Evolutionary conservation across 2,113 vertebrate genomes (phyloP).

Genomic region (Setophaga petechia): DNA sequence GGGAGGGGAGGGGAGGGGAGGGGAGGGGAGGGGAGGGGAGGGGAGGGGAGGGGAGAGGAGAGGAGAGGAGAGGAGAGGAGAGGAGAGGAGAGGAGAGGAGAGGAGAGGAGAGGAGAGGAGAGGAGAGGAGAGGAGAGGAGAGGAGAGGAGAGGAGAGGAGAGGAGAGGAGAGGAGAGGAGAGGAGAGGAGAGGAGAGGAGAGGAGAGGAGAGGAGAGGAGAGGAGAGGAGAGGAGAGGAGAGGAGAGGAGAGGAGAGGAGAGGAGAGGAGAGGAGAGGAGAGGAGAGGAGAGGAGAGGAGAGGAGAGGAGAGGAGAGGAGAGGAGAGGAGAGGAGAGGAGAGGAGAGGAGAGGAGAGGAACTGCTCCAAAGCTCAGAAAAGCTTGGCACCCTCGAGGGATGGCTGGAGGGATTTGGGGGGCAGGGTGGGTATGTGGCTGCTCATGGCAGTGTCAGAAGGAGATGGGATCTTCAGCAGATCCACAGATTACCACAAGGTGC

Average conservation of each 20-base stretch:
- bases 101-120: not conserved
- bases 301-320: not conserved
- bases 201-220: not conserved
- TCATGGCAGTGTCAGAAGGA: not conserved
- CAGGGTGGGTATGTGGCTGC: fast-evolving
- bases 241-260: not conserved
- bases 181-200: not conserved
- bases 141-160: no score
- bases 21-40: not conserved
- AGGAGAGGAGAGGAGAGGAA: not conserved
- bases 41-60: not conserved
- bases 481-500: not conserved
- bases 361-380: not conserved
- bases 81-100: not conserved
- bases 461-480: not conserved
- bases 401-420: not conserved
- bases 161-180: not conserved
- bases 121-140: no score
- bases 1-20: no score
- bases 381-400: fast-evolving
- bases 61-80: not conserved
- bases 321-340: not conserved
- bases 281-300: not conserved
- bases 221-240: not conserved
- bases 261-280: not conserved